These are phyloP conservation scores for Coelopa pilipes DNA, from an alignment of 2,888 invertebrate species.

Conservation along the genomic window DNA sequence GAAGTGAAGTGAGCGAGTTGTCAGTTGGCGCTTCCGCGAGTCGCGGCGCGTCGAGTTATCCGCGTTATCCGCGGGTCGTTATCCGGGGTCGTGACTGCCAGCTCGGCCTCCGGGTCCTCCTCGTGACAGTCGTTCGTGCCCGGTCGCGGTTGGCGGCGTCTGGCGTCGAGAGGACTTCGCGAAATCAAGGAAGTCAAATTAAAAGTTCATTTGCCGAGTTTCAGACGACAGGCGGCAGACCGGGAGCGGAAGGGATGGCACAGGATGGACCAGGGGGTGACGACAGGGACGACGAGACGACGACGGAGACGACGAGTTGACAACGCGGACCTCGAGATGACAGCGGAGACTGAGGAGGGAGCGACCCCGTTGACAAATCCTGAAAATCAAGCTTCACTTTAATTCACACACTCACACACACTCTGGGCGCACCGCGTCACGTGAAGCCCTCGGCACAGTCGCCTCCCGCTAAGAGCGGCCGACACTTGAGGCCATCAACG, in stretches of 20 bases:
- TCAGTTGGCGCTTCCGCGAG: too few relatives aligned
- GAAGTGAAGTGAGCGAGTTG: not conserved
- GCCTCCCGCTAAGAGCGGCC: too few relatives aligned
- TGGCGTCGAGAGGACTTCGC: conserved; percentile 23
- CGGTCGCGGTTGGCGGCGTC: conserved; percentile 7
- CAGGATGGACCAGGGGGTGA: not conserved
- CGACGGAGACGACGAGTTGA: not conserved
- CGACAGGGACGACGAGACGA: conserved; percentile 2
- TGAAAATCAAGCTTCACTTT: too few relatives aligned
- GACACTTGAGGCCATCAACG: not conserved
- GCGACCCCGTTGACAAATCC: not conserved
- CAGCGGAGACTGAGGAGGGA: not conserved
- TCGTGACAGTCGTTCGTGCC: not conserved
- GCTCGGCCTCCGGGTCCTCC: too few relatives aligned
- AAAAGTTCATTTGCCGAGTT: conserved; percentile 30
- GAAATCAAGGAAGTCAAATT: conserved; percentile 24
- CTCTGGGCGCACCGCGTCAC: not conserved
- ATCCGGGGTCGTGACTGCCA: too few relatives aligned
- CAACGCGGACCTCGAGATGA: not conserved
- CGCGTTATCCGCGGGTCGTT: not conserved
- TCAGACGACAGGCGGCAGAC: not conserved
- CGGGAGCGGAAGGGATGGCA: too few relatives aligned
- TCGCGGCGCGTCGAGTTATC: too few relatives aligned
- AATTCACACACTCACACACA: not conserved
- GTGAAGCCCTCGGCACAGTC: too few relatives aligned